A percentile compares a stretch with the other conserved stretches of the same genome.
These are phyloP conservation scores for Lycophotia porphyrea DNA, from an alignment of 2,888 invertebrate genomes.

Conservation along the genomic window DNA sequence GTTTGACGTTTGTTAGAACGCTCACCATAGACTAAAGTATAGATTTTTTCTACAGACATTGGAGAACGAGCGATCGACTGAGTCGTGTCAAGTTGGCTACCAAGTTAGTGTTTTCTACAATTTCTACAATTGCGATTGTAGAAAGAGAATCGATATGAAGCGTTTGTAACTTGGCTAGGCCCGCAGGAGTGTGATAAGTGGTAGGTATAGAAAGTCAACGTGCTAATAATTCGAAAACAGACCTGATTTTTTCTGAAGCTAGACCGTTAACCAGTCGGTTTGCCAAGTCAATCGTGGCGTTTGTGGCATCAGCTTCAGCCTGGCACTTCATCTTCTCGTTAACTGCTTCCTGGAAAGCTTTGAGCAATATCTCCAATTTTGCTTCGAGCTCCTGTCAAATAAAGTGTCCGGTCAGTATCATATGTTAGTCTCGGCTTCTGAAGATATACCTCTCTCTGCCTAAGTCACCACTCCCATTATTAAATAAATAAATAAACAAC, in stretches of 20 bases:
- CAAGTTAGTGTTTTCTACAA: too few relatives aligned
- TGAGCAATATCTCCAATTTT: slow-evolving; percentile 93
- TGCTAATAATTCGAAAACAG: not conserved
- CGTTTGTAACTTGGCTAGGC: too few relatives aligned
- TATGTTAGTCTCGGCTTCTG: not conserved
- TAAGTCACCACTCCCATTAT: not conserved
- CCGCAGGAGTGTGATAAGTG: not conserved
- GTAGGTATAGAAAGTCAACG: not conserved
- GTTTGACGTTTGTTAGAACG: too few relatives aligned
- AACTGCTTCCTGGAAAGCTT: slow-evolving; percentile 96
- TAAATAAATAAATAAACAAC: not conserved
- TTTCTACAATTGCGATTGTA: too few relatives aligned
- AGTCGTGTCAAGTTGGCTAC: too few relatives aligned
- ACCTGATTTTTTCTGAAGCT: slow-evolving; percentile 95
- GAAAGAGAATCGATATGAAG: too few relatives aligned
- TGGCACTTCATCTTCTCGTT: slow-evolving; percentile 97
- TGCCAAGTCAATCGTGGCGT: slow-evolving; percentile 96
- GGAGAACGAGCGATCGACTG: too few relatives aligned
- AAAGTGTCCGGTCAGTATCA: not conserved
- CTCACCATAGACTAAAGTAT: too few relatives aligned
- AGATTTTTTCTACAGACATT: too few relatives aligned
- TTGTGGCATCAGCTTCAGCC: slow-evolving; percentile 97
- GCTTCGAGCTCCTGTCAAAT: slow-evolving; percentile 92
- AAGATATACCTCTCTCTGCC: not conserved
- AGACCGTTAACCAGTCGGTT: slow-evolving; percentile 97